Evolutionary conservation across 2,797 vertebrate genomes (phyloP).

Genomic region (Myotis findleyi): DNA sequence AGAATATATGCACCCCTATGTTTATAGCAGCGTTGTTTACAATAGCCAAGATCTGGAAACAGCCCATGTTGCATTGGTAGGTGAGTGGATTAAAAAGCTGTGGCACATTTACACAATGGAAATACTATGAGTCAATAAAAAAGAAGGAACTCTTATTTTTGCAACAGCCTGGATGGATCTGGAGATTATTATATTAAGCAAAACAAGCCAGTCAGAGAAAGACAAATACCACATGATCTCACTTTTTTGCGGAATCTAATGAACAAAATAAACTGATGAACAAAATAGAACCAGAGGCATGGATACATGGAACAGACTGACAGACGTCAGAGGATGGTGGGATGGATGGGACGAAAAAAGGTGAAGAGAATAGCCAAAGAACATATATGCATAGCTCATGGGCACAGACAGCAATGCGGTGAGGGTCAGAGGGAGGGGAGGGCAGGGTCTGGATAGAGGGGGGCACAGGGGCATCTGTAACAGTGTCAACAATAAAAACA

Average conservation of each 20-base stretch:
- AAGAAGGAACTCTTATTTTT: neutral
- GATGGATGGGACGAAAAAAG: neutral
- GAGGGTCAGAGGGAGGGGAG: neutral
- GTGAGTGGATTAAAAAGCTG: neutral
- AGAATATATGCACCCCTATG: neutral
- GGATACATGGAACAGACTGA: neutral
- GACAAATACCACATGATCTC: neutral
- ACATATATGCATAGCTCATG: neutral
- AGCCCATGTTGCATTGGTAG: neutral
- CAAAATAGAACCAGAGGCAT: neutral
- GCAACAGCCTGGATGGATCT: neutral
- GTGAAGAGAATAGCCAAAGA: neutral
- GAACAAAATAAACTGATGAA: neutral
- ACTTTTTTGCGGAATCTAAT: neutral
- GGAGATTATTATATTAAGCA: neutral
- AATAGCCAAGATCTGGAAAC: neutral
- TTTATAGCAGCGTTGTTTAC: neutral
- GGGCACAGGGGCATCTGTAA: neutral
- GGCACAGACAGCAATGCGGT: neutral
- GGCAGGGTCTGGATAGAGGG: neutral
- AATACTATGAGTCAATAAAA: neutral
- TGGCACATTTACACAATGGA: neutral
- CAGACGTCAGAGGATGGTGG: neutral
- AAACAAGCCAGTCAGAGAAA: neutral
- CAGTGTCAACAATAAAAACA: neutral